phyloP scores from a whole-genome alignment of 2,888 invertebrate species.

The Tetragonula carbonaria region DNA sequence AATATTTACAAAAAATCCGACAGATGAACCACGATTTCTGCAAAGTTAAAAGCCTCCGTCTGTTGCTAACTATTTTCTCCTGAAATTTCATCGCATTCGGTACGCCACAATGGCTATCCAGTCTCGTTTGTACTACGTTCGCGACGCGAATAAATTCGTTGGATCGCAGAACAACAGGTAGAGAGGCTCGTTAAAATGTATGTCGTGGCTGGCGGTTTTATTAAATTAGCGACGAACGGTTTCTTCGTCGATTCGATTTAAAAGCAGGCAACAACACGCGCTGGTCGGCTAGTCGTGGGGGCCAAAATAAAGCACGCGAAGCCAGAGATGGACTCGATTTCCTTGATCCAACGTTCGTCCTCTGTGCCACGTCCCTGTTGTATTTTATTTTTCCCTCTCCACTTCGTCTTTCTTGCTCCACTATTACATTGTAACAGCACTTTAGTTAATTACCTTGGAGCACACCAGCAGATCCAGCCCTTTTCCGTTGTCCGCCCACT shows the following conservation, averaged over 20 bases:
- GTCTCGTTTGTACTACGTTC: constrained; percentile 13
- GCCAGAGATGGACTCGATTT: constrained; percentile 8
- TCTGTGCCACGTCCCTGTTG: background rate
- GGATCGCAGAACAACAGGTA: constrained; percentile 42
- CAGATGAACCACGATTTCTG: background rate
- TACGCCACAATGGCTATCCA: background rate
- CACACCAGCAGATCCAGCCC: background rate
- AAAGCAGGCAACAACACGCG: constrained; percentile 2
- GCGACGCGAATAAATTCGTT: constrained; percentile 17
- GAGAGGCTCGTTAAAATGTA: constrained; percentile 43
- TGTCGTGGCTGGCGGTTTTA: constrained; percentile 9
- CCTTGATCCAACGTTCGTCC: background rate
- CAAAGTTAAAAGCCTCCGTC: background rate
- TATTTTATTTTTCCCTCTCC: constrained; percentile 2
- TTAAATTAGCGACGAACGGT: constrained; percentile 27
- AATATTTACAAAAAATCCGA: background rate
- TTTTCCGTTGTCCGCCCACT: background rate
- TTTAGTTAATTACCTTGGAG: constrained; percentile 36
- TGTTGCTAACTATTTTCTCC: background rate
- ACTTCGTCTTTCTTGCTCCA: background rate
- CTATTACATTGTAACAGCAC: constrained; percentile 20
- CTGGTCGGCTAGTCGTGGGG: background rate
- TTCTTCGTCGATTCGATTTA: constrained; percentile 24
- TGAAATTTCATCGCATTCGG: background rate
- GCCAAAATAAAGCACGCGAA: constrained; percentile 15